Base-by-base conservation (phyloP, 2,797 vertebrate species). In the Sylvilagus floridanus region DNA sequence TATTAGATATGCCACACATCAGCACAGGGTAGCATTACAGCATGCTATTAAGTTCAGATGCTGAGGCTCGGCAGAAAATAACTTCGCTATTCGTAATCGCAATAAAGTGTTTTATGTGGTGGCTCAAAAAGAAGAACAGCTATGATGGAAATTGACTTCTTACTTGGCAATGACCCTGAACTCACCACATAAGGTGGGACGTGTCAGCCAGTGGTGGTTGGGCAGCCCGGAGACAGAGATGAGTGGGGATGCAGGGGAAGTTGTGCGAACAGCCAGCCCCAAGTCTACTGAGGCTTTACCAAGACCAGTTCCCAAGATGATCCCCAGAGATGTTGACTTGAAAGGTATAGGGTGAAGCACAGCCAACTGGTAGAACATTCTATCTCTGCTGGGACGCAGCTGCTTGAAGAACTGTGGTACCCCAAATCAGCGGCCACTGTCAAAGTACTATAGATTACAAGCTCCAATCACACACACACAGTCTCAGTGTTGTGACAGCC, bases 1-100 rank as follows among this genome's bases (percentile, higher is more conserved):
- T 98, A 98, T 98, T 98, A 97, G 98, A 98, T 97, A 98, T 97
- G 98, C 98, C 98, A 98, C 98, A 95, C 97, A 98, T 98, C 98
- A 98, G 98, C 91, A 30, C 95, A 35, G 97, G 97, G 96, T 95
- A 97, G 97, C 97, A 98, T 98, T 98, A 97, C 95, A 96, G 97
- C 94, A 50, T 92, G 96, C 98, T 98, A 97, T 98, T 98, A 98
- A 98, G 97, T 98, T 98, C 96, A 93, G 96, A 96, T 97, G 97
- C 84, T 82, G 97, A 97, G 94, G 97, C 96, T 96, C 65, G 47
- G 97, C 95, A 96, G 98, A 97, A 98, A 98, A 97, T 97, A 97
- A 97, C 97, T 97, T 98, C 94, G 94, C 98, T 98, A 88, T 98
- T 98, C 97, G 97, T 98, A 98, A 98, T 98, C 93, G 93, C 98